phyloP scores from a whole-genome alignment of 1,140 invertebrate genomes.

The Dinothrombium tinctorium region DNA sequence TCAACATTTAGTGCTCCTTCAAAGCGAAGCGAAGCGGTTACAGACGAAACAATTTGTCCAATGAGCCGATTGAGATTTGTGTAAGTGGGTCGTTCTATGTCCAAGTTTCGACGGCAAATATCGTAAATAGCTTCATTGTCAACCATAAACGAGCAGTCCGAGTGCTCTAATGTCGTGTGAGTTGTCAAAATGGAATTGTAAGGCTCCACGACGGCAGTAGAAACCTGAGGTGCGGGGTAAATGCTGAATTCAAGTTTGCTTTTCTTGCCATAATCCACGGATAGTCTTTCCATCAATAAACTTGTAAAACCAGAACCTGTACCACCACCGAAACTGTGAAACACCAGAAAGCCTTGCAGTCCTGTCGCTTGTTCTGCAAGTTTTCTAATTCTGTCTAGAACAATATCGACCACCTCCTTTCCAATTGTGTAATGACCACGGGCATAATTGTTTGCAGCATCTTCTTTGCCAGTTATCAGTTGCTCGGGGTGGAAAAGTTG shows the following conservation, averaged over 20 bases:
- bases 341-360: slow-evolving; percentile 26
- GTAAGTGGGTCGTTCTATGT: slow-evolving; percentile 34
- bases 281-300: slow-evolving; percentile 40
- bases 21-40: slow-evolving; percentile 40
- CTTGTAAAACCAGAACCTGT: slow-evolving; percentile 48
- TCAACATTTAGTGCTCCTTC: slow-evolving; percentile 43
- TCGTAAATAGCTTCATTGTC: slow-evolving; percentile 50
- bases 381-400: slow-evolving; percentile 35
- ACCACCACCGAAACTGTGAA: slow-evolving; percentile 32
- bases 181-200: slow-evolving; percentile 62
- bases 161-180: slow-evolving; percentile 48
- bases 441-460: slow-evolving; percentile 34
- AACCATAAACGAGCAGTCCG: slow-evolving; percentile 50
- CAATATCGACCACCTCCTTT: slow-evolving; percentile 50
- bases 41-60: slow-evolving; percentile 31
- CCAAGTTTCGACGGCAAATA: slow-evolving; percentile 35
- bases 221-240: slow-evolving; percentile 49
- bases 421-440: slow-evolving; percentile 35
- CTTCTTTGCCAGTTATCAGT: slow-evolving; percentile 35
- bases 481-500: slow-evolving; percentile 43
- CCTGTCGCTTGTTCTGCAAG: slow-evolving; percentile 18
- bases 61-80: slow-evolving; percentile 30
- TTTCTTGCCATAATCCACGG: slow-evolving; percentile 40
- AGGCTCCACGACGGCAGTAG: slow-evolving; percentile 54
- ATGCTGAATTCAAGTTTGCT: slow-evolving; percentile 48